A percentile compares a stretch with the other conserved stretches of the same genome.
phyloP scores from a whole-genome alignment of 2,888 invertebrate genomes.

The Epistrophella euchroma region DNA sequence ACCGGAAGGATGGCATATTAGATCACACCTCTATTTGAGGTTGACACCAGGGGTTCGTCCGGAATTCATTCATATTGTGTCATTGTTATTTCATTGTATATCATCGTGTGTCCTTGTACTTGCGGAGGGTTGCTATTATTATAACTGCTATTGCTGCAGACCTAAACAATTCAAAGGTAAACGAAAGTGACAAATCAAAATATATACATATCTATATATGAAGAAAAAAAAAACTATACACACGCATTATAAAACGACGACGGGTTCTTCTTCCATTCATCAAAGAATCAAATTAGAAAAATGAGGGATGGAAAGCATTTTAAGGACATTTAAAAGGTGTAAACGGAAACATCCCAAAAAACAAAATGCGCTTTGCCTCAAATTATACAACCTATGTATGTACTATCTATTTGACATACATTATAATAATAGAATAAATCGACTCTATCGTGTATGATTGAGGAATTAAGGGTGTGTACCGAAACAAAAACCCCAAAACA shows the following conservation, averaged over 20 bases:
- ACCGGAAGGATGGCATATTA: conserved; percentile 80
- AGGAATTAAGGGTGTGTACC: conserved; percentile 68
- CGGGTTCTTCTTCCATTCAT: conserved; percentile 46
- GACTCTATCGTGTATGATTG: conserved; percentile 45
- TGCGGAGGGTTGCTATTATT: conserved; percentile 48
- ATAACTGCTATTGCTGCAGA: background rate
- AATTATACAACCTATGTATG: conserved; percentile 28
- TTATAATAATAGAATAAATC: conserved; percentile 65
- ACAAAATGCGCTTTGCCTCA: background rate
- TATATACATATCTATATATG: conserved; percentile 1
- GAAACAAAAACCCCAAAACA: conserved; percentile 76
- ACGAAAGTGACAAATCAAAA: conserved; percentile 71
- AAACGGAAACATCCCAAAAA: conserved; percentile 64
- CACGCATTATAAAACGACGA: conserved; percentile 38
- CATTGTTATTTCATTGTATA: conserved; percentile 20
- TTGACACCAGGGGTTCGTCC: conserved; percentile 76
- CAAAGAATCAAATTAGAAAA: conserved; percentile 38
- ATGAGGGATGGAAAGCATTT: conserved; percentile 47
- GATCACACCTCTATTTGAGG: conserved; percentile 81
- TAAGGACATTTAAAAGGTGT: conserved; percentile 67
- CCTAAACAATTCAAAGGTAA: conserved; percentile 41
- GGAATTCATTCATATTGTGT: conserved; percentile 54
- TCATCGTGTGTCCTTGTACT: conserved; percentile 40
- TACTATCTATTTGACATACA: conserved; percentile 2
- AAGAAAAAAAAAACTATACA: conserved; percentile 23